phyloP scores from a whole-genome alignment of 92 coral and sea anemone genomes.

The Palythoa grandiflora region DNA sequence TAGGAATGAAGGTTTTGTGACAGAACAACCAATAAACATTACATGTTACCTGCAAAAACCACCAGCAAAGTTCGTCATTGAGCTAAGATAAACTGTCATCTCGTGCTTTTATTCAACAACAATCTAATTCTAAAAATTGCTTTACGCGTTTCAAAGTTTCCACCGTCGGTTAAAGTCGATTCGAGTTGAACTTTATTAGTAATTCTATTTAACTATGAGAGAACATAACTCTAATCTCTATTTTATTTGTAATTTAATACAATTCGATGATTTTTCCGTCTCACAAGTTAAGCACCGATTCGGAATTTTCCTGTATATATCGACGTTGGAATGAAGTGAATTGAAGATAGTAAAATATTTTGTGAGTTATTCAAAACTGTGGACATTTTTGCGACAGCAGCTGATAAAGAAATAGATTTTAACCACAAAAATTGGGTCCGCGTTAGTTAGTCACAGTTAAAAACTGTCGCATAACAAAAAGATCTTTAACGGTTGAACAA shows the following conservation, averaged over 20 bases:
- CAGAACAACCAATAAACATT: background rate
- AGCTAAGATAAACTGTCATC: conserved; percentile 16
- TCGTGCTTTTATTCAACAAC: background rate
- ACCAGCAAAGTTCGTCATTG: conserved; percentile 28
- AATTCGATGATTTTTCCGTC: background rate
- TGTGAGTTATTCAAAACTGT: background rate
- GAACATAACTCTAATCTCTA: background rate
- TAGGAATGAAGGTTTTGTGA: conserved; percentile 29
- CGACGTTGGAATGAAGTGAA: background rate
- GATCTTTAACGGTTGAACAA: background rate
- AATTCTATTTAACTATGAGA: background rate
- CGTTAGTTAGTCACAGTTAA: background rate
- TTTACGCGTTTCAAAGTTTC: background rate
- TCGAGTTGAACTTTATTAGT: background rate
- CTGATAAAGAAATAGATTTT: background rate
- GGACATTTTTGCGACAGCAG: background rate
- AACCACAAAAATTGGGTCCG: background rate
- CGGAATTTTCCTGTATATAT: background rate
- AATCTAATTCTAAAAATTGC: background rate
- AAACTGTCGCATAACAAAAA: background rate
- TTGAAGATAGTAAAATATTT: conserved; percentile 8
- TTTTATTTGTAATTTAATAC: background rate
- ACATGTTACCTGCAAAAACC: conserved; percentile 27
- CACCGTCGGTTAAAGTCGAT: background rate
- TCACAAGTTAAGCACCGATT: background rate